Evolutionary conservation across 2,888 invertebrate genomes (phyloP).

Genomic region (Microplitis manilae): DNA sequence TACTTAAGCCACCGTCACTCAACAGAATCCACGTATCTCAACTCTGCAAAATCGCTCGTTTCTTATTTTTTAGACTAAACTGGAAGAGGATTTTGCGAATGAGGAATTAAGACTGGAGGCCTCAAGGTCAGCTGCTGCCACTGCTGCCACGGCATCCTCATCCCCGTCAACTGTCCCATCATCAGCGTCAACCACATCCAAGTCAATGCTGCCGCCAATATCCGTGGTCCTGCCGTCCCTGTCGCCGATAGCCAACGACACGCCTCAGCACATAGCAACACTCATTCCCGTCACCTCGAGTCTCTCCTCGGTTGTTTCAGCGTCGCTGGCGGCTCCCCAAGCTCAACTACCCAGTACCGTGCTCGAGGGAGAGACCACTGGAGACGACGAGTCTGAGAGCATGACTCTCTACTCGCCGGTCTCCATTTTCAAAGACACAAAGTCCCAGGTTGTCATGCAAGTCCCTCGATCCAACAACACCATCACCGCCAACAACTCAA

Average conservation of each 20-base stretch:
- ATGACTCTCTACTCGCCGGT: slow-evolving; percentile 63
- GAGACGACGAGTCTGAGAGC: slow-evolving; percentile 59
- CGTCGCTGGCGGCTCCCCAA: slow-evolving; percentile 58
- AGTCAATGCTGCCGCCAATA: slow-evolving; percentile 61
- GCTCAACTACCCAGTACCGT: slow-evolving; percentile 41
- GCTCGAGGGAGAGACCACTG: slow-evolving; percentile 60
- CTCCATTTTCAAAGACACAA: slow-evolving; percentile 57
- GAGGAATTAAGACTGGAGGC: slow-evolving; percentile 65
- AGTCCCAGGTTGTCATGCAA: slow-evolving; percentile 62
- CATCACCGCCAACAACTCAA: not conserved
- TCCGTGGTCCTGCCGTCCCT: slow-evolving; percentile 66
- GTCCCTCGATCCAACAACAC: slow-evolving; percentile 52
- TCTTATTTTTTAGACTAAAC: slow-evolving; percentile 65
- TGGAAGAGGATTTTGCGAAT: slow-evolving; percentile 68
- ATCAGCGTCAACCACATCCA: slow-evolving; percentile 50
- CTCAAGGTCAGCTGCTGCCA: slow-evolving; percentile 35
- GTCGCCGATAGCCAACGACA: slow-evolving; percentile 56
- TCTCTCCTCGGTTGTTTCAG: slow-evolving; percentile 54
- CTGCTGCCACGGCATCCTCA: slow-evolving; percentile 12
- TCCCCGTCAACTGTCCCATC: slow-evolving; percentile 47
- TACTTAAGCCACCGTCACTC: slow-evolving; percentile 42
- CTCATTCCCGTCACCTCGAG: slow-evolving; percentile 52
- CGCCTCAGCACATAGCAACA: slow-evolving; percentile 54
- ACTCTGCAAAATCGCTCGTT: slow-evolving; percentile 49
- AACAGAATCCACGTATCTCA: slow-evolving; percentile 34